A percentile compares a stretch with the other conserved stretches of the same genome.
Conservation (phyloP, 2,797 vertebrate genomes). For the Falco berigora region DNA sequence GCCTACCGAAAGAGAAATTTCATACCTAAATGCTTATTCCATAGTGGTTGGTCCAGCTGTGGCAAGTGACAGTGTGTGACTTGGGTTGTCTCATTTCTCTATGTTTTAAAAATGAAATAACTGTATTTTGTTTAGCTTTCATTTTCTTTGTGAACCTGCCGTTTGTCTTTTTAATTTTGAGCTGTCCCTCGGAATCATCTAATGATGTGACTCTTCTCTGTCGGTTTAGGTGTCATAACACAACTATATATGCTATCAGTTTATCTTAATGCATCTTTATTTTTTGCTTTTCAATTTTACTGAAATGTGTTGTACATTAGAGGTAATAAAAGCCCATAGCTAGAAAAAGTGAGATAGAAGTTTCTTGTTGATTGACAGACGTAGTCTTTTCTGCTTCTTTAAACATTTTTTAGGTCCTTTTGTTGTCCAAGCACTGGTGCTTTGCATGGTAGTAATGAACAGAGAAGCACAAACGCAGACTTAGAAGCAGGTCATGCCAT, state of each 20-base stretch:
- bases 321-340: neutral
- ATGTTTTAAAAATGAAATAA: neutral
- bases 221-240: neutral
- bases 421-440: neutral
- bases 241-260: neutral
- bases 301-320: neutral
- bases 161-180: neutral
- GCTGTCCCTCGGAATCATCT: neutral
- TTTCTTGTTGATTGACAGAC: neutral
- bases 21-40: neutral
- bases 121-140: neutral
- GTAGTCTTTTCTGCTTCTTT: neutral
- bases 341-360: neutral
- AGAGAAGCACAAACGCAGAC: neutral
- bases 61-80: neutral
- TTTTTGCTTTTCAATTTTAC: neutral
- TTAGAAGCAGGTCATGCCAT: neutral
- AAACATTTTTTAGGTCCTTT: neutral
- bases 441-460: neutral
- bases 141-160: neutral
- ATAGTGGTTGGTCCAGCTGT: neutral
- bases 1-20: neutral
- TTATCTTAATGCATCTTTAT: neutral
- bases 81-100: neutral
- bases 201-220: neutral